Evolutionary conservation across 1,140 invertebrate genomes (phyloP), one percentile per base, ranked within the genome.

Genomic region (Drosophila hydei): DNA sequence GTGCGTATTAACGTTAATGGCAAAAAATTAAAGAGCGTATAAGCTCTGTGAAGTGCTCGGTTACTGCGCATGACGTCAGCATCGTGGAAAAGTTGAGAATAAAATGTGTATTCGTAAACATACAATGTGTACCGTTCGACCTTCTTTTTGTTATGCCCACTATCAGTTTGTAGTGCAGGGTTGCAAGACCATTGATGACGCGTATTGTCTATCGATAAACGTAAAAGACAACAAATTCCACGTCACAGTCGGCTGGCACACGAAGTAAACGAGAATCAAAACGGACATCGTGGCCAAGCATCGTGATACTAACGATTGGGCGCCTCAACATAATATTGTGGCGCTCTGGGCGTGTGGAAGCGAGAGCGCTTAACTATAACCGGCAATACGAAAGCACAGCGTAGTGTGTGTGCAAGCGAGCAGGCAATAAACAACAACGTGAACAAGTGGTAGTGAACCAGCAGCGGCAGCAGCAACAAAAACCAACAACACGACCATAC

Each of bases 391-490:
- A 36, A 33, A 38, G 33, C 40, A 43, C 11, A 25, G 23, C 14
- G 50, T 25, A 19, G 27, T 51, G 42, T 60, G 59, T 12, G 71
- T 42, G 63, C 11, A 59, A 74, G 71, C 43, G 55, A 70, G 64
- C 58, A 69, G 21, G 59, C 64, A 69, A 58, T 67, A 72, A 67
- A 72, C 64, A 69, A 73, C 65, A 73, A 69, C 63, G 62, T 68
- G 72, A 75, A 75, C 73, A 75, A 75, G 73, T 75, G 70, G 69
- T 72, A 72, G 73, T 75, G 73, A 56, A 36, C 33, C 47, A 55
- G 18, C 50, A 40, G 43, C 51, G 47, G 12, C 30, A 63, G 16
- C 30, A 52, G 6, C 55, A 45, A 43, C 30, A 19, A 21, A 30
- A 42, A 42, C 38, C 43, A 56, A 56, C 52, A 59, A 55, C 16